phyloP scores from a whole-genome alignment of 2,888 invertebrate species.

The Smittia sp. region DNA sequence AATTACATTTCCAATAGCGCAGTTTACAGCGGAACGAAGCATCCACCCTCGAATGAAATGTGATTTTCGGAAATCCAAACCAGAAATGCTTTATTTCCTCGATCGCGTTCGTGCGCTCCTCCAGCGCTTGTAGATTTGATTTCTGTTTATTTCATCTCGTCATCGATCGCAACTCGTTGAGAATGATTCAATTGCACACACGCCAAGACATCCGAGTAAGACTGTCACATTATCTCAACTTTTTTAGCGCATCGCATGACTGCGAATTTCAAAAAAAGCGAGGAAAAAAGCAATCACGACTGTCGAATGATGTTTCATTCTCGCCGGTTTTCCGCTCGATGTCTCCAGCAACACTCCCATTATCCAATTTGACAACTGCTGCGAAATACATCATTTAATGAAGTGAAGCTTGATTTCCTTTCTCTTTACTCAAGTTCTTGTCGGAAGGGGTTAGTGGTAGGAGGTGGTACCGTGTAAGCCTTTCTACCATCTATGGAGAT shows the following conservation, averaged over 20 bases:
- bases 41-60: not conserved
- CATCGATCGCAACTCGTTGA: not conserved
- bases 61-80: not conserved
- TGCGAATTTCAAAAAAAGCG: no score
- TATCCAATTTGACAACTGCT: not conserved
- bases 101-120: not conserved
- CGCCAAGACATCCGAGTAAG: not conserved
- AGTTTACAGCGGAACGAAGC: no score
- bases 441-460: not conserved
- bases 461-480: no score
- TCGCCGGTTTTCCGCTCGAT: no score
- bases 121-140: not conserved
- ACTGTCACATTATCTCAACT: not conserved
- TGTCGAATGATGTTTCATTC: no score
- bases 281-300: no score
- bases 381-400: not conserved
- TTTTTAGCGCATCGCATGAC: no score
- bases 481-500: no score
- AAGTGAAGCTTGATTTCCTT: not conserved
- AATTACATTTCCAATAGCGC: no score
- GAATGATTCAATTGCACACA: not conserved
- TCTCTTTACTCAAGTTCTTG: not conserved
- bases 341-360: no score
- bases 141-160: not conserved
- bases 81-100: not conserved